Evolutionary conservation across 2,113 vertebrate genomes (phyloP).

Genomic region (Eulemur macaco): DNA sequence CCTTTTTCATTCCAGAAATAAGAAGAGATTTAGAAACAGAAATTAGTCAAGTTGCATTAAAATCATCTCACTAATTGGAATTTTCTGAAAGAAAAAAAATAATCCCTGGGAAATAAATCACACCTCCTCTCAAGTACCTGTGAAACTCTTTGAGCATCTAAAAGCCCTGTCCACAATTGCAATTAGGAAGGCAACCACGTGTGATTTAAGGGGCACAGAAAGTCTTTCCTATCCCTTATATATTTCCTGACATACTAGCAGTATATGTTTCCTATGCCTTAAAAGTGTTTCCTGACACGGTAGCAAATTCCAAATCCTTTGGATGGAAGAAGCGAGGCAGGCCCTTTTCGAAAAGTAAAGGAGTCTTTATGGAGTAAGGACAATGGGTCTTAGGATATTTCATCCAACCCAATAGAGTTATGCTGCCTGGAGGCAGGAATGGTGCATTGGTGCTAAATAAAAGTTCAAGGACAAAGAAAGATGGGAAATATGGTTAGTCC

Average conservation of each 20-base stretch:
- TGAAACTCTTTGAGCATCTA: background rate
- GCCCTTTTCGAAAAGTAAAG: background rate
- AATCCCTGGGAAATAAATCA: conserved; percentile 47
- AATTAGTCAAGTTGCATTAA: conserved; percentile 44
- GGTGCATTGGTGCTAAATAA: background rate
- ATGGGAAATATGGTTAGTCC: background rate
- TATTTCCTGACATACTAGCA: background rate
- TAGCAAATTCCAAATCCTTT: background rate
- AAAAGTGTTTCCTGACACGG: background rate
- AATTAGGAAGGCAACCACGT: background rate
- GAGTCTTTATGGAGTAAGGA: background rate
- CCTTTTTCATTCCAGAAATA: conserved; percentile 56
- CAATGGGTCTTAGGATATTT: background rate
- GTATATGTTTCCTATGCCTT: background rate
- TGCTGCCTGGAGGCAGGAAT: background rate
- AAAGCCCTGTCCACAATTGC: background rate
- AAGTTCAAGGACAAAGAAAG: background rate
- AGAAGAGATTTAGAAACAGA: conserved; percentile 62
- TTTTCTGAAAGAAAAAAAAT: conserved; percentile 56
- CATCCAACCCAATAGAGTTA: background rate
- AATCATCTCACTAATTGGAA: background rate
- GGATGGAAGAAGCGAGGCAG: background rate
- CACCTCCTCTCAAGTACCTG: background rate
- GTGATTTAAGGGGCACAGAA: background rate
- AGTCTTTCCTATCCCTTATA: background rate